These are phyloP conservation scores for Aleadryas rufinucha DNA, from an alignment of 2,113 vertebrate species.

Conservation along the genomic window DNA sequence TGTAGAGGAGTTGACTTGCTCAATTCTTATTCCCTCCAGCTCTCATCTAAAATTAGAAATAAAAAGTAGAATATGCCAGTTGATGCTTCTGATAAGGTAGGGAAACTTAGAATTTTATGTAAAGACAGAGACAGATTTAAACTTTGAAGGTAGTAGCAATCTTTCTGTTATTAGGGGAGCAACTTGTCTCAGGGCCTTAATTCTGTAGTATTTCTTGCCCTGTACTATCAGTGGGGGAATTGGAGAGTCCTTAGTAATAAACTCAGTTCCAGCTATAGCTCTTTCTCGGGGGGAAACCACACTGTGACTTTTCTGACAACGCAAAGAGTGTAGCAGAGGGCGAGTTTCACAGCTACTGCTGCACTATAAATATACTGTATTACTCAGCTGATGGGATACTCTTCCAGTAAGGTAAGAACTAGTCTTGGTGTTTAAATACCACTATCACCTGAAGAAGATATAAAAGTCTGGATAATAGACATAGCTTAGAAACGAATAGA, in stretches of 20 bases:
- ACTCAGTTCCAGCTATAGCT: neutral
- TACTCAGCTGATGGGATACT: neutral
- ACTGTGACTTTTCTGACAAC: neutral
- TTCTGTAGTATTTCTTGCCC: neutral
- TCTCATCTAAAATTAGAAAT: neutral
- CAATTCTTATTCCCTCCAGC: neutral
- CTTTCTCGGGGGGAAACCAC: neutral
- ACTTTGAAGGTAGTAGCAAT: neutral
- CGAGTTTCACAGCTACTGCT: accelerated
- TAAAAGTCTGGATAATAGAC: neutral
- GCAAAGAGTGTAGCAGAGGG: neutral
- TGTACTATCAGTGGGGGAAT: neutral
- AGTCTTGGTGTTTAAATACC: neutral
- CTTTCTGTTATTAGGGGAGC: neutral
- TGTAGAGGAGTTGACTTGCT: neutral
- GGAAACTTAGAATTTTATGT: neutral
- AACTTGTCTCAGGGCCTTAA: neutral
- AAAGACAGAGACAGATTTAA: neutral
- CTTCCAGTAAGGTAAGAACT: neutral
- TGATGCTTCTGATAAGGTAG: neutral
- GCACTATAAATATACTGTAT: neutral
- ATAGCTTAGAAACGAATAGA: neutral
- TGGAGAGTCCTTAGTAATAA: neutral
- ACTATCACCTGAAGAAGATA: neutral
- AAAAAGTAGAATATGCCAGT: neutral